Evolutionary conservation across 1,140 invertebrate genomes (phyloP).

Genomic region (Tenebrio molitor): DNA sequence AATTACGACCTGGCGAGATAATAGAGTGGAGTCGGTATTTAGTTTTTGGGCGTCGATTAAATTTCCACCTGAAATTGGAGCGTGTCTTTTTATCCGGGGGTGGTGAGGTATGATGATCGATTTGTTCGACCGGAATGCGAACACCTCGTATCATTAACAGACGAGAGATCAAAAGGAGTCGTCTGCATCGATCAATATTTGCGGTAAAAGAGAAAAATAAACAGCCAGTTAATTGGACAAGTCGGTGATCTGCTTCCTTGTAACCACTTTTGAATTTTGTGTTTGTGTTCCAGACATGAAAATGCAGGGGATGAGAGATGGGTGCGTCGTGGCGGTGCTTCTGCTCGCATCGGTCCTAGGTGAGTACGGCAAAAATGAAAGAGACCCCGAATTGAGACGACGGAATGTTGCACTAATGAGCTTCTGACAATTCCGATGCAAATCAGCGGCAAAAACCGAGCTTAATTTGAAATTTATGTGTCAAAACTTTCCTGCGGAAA

Average conservation of each 20-base stretch:
- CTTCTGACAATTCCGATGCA: conserved; percentile 30
- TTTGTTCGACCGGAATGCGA: background rate
- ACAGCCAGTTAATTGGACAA: background rate
- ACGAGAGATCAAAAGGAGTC: conserved; percentile 17
- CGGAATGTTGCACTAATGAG: conserved; percentile 26
- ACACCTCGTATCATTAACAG: conserved; percentile 21
- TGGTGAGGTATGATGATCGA: conserved; percentile 19
- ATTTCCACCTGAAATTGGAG: background rate
- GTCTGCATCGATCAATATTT: conserved; percentile 30
- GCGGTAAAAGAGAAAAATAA: background rate
- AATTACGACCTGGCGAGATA: background rate
- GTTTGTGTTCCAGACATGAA: conserved; percentile 1
- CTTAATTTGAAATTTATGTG: conserved; percentile 40
- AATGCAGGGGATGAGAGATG: background rate
- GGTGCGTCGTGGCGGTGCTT: conserved; percentile 6
- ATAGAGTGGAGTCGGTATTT: too few species aligned
- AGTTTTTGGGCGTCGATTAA: too few species aligned
- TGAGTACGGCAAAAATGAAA: too few species aligned
- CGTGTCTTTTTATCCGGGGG: background rate
- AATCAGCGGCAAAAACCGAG: conserved; percentile 34
- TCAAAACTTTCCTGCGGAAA: conserved; percentile 27
- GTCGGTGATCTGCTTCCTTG: background rate
- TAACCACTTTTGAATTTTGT: too few species aligned
- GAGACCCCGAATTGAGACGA: too few species aligned
- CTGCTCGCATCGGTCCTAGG: background rate